Base-by-base conservation (phyloP, 2,113 vertebrate genomes). In the Saguinus midas region DNA sequence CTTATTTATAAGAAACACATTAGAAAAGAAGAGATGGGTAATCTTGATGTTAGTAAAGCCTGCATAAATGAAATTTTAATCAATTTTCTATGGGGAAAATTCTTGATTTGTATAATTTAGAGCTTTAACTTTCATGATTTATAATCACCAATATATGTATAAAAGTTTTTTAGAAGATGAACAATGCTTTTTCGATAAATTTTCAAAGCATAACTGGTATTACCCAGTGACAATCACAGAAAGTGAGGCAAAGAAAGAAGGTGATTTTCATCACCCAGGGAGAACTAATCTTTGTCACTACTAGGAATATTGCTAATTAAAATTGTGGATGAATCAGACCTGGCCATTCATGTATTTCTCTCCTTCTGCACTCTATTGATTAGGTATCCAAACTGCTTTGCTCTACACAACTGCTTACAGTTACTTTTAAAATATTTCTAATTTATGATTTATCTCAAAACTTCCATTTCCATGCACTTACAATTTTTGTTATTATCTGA, bases 51-150 rank as follows among this genome's bases (percentile, higher is more conserved):
- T 57, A 90, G 50, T 70, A 87, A 94, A 80, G 4, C 8, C 48
- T 55, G 29, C 35, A 57, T n/a, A 92, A 83, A 11, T 40, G 81
- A 55, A 90, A 70, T 52, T 58, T 45, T 85, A 94, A 80, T 97
- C 81, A 20, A 52, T 88, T 86, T 81, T 8, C 73, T 86, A 8
- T 87, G 50, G 21, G 27, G 8, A 86, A 86, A 12, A 21, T 70
- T 90, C 25, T 27, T 52, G 57, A 78, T 78, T 76, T 88, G 45
- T 79, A 4, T 73, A 92, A 87, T 20, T 61, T 70, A 84, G 43
- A 90, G 35, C 7, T 79, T 35, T 90, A 90, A 35, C 45, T 96
- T 86, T 68, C 23, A 72, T 48, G 70, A n/a, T 17, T 92, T 87
- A 6, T 55, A 50, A n/a, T 87, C 76, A 94, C 9, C 25, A 48